phyloP scores from a whole-genome alignment of 2,888 invertebrate species.

The Operophtera brumata region DNA sequence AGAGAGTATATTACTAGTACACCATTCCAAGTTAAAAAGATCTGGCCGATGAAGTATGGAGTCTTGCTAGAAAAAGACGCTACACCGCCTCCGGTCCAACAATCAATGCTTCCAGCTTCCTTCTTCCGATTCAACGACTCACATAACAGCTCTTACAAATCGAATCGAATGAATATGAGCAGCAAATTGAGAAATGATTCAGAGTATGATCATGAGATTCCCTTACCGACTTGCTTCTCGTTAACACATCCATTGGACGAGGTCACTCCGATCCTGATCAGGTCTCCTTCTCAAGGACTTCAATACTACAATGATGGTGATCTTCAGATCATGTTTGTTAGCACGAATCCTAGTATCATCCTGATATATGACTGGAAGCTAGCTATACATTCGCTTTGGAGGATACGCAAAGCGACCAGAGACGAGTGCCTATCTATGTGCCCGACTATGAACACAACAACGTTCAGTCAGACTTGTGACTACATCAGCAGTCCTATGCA shows the following conservation, averaged over 20 bases:
- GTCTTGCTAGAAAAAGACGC: slow-evolving; percentile 89
- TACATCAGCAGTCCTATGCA: slow-evolving; percentile 68
- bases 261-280: slow-evolving; percentile 90
- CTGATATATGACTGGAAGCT: slow-evolving; percentile 89
- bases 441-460: slow-evolving; percentile 72
- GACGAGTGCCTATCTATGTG: slow-evolving; percentile 86
- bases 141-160: slow-evolving; percentile 61
- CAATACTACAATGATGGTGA: slow-evolving; percentile 84
- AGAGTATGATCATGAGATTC: slow-evolving; percentile 69
- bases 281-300: slow-evolving; percentile 80
- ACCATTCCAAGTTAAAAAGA: slow-evolving; percentile 89
- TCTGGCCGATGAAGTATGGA: slow-evolving; percentile 93
- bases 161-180: slow-evolving; percentile 63
- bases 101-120: slow-evolving; percentile 58
- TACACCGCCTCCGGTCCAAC: slow-evolving; percentile 51
- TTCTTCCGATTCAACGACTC: slow-evolving; percentile 67
- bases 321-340: slow-evolving; percentile 87
- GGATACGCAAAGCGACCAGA: slow-evolving; percentile 85
- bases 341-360: slow-evolving; percentile 88
- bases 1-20: slow-evolving; percentile 91
- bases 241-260: slow-evolving; percentile 95
- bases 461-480: slow-evolving; percentile 70
- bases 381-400: slow-evolving; percentile 91
- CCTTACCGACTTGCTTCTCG: slow-evolving; percentile 90
- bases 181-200: slow-evolving; percentile 64